A percentile compares a stretch with the other conserved stretches of the same genome.
Conservation (phyloP, 2,888 invertebrate species). For the Folsomia manolachei region DNA sequence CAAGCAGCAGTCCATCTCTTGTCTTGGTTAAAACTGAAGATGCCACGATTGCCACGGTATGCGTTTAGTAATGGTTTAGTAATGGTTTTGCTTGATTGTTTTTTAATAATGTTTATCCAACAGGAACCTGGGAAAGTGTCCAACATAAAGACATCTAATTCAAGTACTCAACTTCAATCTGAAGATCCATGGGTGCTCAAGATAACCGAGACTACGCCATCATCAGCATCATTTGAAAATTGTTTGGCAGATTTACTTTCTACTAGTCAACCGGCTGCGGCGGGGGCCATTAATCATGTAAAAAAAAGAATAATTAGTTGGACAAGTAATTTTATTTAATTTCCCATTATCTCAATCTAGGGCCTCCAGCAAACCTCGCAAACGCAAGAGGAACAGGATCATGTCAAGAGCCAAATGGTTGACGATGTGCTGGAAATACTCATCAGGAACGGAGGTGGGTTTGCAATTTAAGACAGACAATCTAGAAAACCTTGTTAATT, state of each 20-base stretch:
- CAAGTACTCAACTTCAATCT: no score
- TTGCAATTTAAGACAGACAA: not conserved
- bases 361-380: not conserved
- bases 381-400: constrained; percentile 10
- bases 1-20: no score
- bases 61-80: no score
- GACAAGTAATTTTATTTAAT: not conserved
- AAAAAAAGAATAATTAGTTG: no score
- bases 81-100: no score
- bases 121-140: no score
- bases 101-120: no score
- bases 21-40: no score
- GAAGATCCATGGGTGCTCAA: constrained; percentile 8
- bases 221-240: constrained; percentile 9
- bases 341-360: not conserved
- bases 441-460: constrained; percentile 74
- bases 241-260: constrained; percentile 2
- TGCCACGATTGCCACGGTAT: no score
- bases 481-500: not conserved
- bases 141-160: no score
- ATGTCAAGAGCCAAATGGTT: constrained; percentile 72
- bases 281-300: not conserved
- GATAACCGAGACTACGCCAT: constrained; percentile 1
- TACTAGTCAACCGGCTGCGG: not conserved
- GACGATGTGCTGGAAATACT: constrained; percentile 91